phyloP scores from a whole-genome alignment of 2,888 invertebrate species.

The Cantharis nigra region DNA sequence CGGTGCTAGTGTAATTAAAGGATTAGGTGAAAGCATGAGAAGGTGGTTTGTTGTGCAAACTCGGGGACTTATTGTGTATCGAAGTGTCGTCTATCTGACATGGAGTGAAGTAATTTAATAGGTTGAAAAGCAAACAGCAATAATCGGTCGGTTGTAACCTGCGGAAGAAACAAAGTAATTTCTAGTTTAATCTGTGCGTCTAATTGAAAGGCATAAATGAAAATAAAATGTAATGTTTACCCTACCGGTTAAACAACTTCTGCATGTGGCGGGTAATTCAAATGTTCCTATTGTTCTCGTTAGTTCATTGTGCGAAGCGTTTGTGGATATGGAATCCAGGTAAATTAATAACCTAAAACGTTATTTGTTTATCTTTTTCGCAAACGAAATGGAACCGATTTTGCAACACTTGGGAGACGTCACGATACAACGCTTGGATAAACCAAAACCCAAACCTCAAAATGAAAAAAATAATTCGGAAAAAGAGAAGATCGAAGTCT shows the following conservation, averaged over 20 bases:
- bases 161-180: background rate
- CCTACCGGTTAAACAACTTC: constrained; percentile 41
- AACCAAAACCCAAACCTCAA: constrained; percentile 44
- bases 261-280: constrained; percentile 47
- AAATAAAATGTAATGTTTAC: constrained; percentile 30
- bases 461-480: constrained; percentile 27
- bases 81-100: background rate
- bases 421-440: constrained; percentile 60
- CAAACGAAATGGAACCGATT: constrained; percentile 58
- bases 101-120: background rate
- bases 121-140: background rate
- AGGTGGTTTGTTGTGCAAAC: background rate
- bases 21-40: background rate
- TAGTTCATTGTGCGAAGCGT: background rate
- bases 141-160: background rate
- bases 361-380: constrained; percentile 14
- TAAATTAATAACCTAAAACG: background rate
- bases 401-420: constrained; percentile 64
- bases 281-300: constrained; percentile 26
- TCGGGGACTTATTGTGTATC: background rate
- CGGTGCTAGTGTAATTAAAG: background rate
- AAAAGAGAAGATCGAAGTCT: constrained; percentile 27
- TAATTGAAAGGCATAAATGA: constrained; percentile 1
- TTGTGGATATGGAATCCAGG: background rate
- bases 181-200: background rate